Base-by-base conservation (phyloP, 2,113 vertebrate genomes). In the Saguinus imperator region DNA sequence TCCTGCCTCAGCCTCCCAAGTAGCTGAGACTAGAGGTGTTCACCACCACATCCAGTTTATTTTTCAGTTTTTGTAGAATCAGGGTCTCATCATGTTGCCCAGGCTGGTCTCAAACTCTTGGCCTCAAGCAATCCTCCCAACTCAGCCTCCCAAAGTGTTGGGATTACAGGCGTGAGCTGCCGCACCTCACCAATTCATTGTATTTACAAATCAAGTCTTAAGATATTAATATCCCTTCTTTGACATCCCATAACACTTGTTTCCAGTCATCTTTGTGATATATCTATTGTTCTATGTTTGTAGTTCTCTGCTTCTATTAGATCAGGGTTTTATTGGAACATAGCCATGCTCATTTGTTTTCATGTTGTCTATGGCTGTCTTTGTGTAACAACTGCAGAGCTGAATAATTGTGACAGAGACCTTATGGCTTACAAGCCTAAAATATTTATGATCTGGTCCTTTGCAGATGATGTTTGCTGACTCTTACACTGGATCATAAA, bases 141-240 rank as follows among this genome's bases (percentile, higher is more conserved):
- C 12, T 64, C 27, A 64, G 27, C 61, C 12, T 64, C 61, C 61
- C 61, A 64, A 64, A 64, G 12, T 64, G 27, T 29, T 64, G 61
- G 27, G 61, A 64, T 64, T 32, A 64, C 29, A 64, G 61, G 61
- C 12, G 1, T 64, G 61, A 64, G 61, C 27, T 32, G 61, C 61
- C 0, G 5, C 27, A 64, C 61, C 27, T 32, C 32, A 27, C 61
- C 61, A 64, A 32, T 64, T 64, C 61, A 64, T 64, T 79, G 37
- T 91, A 94, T 91, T 85, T 89, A 92, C n/a, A 96, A 93, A 91
- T 20, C 3, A 70, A 21, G 8, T 84, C 32, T 94, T 77, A 50
- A 81, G 55, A 87, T 40, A 61, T 12, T 40, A 90, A 79, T 91
- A 35, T 94, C 40, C 23, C 23, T 89, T 96, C 50, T 79, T 58